Conservation (phyloP, 2,888 invertebrate genomes). For the Rhagonycha fulva region DNA sequence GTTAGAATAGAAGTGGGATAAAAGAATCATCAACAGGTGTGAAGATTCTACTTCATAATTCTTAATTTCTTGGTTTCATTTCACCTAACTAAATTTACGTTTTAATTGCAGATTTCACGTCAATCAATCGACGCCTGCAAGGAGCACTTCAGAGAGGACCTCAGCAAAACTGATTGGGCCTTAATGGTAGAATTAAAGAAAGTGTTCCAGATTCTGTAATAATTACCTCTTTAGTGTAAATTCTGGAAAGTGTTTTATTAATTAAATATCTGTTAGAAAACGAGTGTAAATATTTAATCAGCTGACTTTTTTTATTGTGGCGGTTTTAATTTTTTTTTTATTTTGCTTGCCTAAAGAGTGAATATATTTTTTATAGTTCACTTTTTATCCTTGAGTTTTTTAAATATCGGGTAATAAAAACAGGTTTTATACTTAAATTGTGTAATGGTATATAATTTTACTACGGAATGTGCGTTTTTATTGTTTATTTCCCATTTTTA, state of each 20-base stretch:
- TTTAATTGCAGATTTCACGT: slow-evolving; percentile 82
- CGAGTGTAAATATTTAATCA: background rate
- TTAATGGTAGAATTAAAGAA: slow-evolving; percentile 98
- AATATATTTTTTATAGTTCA: background rate
- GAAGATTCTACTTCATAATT: background rate
- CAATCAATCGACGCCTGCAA: slow-evolving; percentile 99
- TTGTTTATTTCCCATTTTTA: background rate
- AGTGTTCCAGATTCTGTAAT: slow-evolving; percentile 90
- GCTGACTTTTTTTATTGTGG: background rate
- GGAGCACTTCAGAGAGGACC: slow-evolving; percentile 97
- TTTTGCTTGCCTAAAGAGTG: background rate
- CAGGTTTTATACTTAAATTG: background rate
- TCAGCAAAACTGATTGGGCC: slow-evolving; percentile 97
- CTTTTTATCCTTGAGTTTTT: background rate
- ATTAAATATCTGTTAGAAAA: background rate
- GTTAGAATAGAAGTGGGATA: no score
- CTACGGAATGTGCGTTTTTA: background rate
- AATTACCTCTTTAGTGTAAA: background rate
- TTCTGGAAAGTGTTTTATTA: background rate
- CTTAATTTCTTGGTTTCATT: background rate
- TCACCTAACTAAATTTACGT: background rate
- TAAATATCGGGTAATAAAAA: background rate
- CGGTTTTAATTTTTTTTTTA: background rate
- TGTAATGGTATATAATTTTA: background rate
- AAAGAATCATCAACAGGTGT: background rate